Evolutionary conservation across 2,797 vertebrate species (phyloP).

Genomic region (Pipistrellus pygmaeus): DNA sequence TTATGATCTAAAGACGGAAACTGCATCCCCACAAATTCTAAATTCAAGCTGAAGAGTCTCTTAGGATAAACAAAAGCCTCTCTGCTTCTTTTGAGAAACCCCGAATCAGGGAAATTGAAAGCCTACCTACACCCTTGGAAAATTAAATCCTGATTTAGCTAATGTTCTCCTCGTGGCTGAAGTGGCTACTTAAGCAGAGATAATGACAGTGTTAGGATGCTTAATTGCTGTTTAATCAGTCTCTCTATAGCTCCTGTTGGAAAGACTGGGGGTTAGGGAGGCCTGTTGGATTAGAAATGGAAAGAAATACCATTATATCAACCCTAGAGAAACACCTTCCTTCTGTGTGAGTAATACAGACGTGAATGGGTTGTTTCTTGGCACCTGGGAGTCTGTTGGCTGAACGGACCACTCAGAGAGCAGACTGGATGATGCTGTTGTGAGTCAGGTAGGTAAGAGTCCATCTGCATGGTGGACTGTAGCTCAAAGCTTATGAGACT

Average conservation of each 20-base stretch:
- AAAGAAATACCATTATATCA: conserved; percentile 42
- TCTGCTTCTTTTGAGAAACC: conserved; percentile 58
- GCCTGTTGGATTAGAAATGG: conserved; percentile 44
- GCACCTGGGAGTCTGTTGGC: neutral
- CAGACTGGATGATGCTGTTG: neutral
- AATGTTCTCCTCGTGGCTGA: conserved; percentile 72
- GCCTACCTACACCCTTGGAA: conserved; percentile 66
- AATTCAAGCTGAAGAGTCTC: conserved; percentile 65
- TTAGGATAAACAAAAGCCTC: conserved; percentile 60
- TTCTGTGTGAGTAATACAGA: neutral
- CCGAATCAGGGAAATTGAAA: conserved; percentile 69
- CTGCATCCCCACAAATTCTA: conserved; percentile 14
- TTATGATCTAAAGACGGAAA: conserved; percentile 57
- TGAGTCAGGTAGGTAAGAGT: neutral
- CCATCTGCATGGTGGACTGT: accelerated
- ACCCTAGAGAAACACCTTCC: neutral
- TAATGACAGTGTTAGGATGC: conserved; percentile 72
- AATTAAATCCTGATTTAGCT: conserved; percentile 80
- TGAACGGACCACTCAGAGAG: neutral
- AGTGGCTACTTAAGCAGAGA: conserved; percentile 80
- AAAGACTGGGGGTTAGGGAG: conserved; percentile 33
- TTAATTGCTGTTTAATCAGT: conserved; percentile 81
- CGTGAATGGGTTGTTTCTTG: neutral
- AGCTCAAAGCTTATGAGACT: neutral
- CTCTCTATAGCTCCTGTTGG: conserved; percentile 69